These are phyloP conservation scores for Choristoneura rosaceana DNA, from an alignment of 2,888 invertebrate species.

Conservation along the genomic window DNA sequence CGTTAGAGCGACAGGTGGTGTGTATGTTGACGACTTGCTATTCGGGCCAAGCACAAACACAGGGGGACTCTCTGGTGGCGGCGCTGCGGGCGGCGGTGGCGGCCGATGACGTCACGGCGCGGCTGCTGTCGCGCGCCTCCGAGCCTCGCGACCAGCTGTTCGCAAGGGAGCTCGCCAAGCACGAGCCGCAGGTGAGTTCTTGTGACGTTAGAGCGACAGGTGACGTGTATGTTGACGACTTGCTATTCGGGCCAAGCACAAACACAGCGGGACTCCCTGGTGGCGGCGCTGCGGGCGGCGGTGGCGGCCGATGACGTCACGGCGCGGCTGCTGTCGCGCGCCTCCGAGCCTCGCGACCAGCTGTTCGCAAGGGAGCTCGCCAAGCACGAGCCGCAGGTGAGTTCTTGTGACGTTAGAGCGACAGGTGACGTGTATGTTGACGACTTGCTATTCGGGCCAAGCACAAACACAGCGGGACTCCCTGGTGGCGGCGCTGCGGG, in stretches of 20 bases:
- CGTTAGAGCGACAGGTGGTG: too few species aligned
- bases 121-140: conserved; percentile 90
- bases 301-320: conserved; percentile 96
- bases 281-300: conserved; percentile 91
- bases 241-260: too few species aligned
- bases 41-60: conserved; percentile 95
- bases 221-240: too few species aligned
- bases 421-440: too few species aligned
- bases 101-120: conserved; percentile 95
- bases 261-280: conserved; percentile 91
- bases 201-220: too few species aligned
- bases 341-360: conserved; percentile 86
- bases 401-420: not conserved
- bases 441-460: too few species aligned
- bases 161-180: conserved; percentile 94
- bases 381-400: conserved; percentile 93
- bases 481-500: conserved; percentile 91
- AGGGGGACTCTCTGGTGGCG: conserved; percentile 91
- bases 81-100: conserved; percentile 93
- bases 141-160: conserved; percentile 90
- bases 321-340: conserved; percentile 91
- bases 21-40: too few species aligned
- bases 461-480: conserved; percentile 92
- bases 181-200: conserved; percentile 88
- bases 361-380: conserved; percentile 93